phyloP scores from a whole-genome alignment of 1,140 invertebrate genomes.

The Ceratina calcarata region DNA sequence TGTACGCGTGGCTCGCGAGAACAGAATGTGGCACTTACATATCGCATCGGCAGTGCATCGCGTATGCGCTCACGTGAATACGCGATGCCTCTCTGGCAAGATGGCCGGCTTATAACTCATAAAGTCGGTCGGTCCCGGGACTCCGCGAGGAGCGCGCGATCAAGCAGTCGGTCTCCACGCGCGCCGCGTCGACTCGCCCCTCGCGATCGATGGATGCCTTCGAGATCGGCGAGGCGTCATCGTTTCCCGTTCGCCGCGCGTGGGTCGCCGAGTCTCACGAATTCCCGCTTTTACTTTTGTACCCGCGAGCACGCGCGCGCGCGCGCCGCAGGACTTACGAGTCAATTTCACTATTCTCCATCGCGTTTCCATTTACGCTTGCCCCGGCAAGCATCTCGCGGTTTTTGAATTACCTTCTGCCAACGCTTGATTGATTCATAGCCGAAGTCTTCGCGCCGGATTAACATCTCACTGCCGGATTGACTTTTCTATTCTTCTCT shows the following conservation, averaged over 20 bases:
- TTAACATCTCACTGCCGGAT: slow-evolving; percentile 2
- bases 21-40: slow-evolving; percentile 75
- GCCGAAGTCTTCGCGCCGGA: slow-evolving; percentile 25
- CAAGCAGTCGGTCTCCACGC: slow-evolving; percentile 10
- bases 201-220: slow-evolving; percentile 75
- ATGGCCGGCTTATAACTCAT: slow-evolving; percentile 79
- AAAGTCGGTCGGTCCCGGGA: slow-evolving; percentile 68
- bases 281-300: slow-evolving; percentile 36
- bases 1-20: slow-evolving; percentile 69
- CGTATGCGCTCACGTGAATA: slow-evolving; percentile 76
- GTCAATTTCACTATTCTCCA: slow-evolving; percentile 42
- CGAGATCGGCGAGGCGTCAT: slow-evolving; percentile 64
- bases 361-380: neutral
- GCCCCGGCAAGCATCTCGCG: neutral
- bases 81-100: slow-evolving; percentile 75
- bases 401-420: slow-evolving; percentile 36
- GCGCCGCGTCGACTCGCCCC: slow-evolving; percentile 58
- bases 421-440: slow-evolving; percentile 37
- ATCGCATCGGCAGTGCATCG: slow-evolving; percentile 74
- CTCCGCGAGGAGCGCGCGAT: too few relatives aligned
- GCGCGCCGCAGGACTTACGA: slow-evolving; percentile 23
- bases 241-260: slow-evolving; percentile 58
- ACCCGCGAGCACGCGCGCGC: too few relatives aligned
- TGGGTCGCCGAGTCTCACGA: slow-evolving; percentile 62
- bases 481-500: neutral